Conservation (phyloP, 2,888 invertebrate genomes). For the Oscheius sp. region DNA sequence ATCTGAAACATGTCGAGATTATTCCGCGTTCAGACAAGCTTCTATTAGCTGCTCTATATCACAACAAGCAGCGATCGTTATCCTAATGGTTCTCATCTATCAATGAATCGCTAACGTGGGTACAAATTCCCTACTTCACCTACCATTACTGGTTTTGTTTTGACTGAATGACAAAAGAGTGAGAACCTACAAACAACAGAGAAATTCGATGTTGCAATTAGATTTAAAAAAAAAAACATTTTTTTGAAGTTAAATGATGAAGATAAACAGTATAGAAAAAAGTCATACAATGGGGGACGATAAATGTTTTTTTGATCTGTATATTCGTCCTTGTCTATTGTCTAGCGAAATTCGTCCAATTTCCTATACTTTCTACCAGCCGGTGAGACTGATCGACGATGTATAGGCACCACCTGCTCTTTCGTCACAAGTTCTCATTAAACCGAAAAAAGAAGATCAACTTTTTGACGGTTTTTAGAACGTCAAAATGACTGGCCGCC, state of each 20-base stretch:
- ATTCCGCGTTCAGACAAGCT: background rate
- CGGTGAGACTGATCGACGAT: background rate
- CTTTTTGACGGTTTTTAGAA: background rate
- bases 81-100: too few relatives aligned
- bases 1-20: slow-evolving; percentile 31
- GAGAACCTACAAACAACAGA: too few relatives aligned
- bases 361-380: background rate
- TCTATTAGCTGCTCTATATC: background rate
- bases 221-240: background rate
- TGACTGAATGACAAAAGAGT: too few relatives aligned
- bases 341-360: slow-evolving; percentile 1
- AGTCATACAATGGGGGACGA: background rate
- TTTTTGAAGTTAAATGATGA: background rate
- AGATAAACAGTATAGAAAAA: background rate
- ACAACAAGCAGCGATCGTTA: too few relatives aligned
- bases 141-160: too few relatives aligned
- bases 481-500: too few relatives aligned
- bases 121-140: too few relatives aligned
- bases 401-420: background rate
- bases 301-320: background rate
- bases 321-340: background rate
- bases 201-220: too few relatives aligned
- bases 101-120: too few relatives aligned
- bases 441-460: background rate
- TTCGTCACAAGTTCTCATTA: background rate